Conservation (phyloP, 2,888 invertebrate species). For the Chrysotoxum bicinctum region DNA sequence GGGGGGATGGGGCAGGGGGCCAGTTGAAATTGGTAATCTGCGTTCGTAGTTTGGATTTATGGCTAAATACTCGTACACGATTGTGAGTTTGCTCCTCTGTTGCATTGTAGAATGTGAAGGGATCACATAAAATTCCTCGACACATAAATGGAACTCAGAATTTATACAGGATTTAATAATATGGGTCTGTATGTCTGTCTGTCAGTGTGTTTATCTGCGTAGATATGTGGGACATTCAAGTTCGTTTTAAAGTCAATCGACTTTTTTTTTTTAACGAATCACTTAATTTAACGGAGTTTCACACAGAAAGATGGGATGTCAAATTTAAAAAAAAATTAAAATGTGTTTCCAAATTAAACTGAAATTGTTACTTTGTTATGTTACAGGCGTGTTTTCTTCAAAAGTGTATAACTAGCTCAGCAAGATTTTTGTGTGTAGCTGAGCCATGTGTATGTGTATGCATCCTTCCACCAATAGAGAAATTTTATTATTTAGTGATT, state of each 20-base stretch:
- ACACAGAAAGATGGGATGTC: not conserved
- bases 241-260: not conserved
- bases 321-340: too few relatives aligned
- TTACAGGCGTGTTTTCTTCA: too few relatives aligned
- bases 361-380: too few relatives aligned
- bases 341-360: too few relatives aligned
- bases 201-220: not conserved
- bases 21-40: conserved; percentile 55
- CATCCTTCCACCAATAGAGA: too few relatives aligned
- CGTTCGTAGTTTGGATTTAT: conserved; percentile 64
- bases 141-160: not conserved
- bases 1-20: not conserved
- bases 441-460: too few relatives aligned
- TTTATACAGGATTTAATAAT: not conserved
- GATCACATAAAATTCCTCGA: conserved; percentile 17
- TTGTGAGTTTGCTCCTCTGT: conserved; percentile 30
- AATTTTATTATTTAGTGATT: too few relatives aligned
- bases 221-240: not conserved
- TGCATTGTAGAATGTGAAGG: conserved; percentile 1
- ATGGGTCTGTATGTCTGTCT: not conserved
- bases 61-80: conserved; percentile 50
- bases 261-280: not conserved
- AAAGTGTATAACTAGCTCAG: too few relatives aligned
- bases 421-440: too few relatives aligned
- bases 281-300: not conserved